Evolutionary conservation across 2,113 vertebrate genomes (phyloP).

Genomic region (Lycaon pictus): DNA sequence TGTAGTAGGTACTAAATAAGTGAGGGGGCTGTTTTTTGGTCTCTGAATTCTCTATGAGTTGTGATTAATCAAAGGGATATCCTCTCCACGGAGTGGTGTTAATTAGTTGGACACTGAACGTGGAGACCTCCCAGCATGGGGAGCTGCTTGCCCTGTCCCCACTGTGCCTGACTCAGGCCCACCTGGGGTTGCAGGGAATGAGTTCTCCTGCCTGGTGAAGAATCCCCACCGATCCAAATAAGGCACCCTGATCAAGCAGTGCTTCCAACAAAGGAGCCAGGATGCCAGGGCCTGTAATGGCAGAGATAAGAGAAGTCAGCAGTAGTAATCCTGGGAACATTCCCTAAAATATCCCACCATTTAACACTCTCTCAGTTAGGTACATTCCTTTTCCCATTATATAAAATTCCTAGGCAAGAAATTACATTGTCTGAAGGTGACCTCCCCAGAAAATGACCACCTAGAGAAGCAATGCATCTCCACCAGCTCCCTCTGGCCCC

Average conservation of each 20-base stretch:
- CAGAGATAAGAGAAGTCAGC: constrained; percentile 25
- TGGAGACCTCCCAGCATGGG: constrained; percentile 37
- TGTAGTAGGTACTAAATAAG: not conserved
- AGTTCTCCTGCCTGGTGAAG: not conserved
- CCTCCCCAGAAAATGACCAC: not conserved
- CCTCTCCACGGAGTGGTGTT: constrained; percentile 53
- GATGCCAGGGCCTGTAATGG: not conserved
- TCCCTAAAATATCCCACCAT: not conserved
- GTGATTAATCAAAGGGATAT: constrained; percentile 55
- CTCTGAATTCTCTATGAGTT: constrained; percentile 54
- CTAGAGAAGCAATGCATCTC: not conserved
- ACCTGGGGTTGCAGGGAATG: constrained; percentile 1
- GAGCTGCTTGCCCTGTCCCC: not conserved
- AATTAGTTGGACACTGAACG: constrained; percentile 68
- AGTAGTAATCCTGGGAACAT: not conserved
- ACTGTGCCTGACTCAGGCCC: constrained; percentile 16
- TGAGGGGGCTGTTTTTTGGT: not conserved
- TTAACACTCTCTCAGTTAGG: not conserved
- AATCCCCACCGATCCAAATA: not conserved
- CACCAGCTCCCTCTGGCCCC: not conserved
- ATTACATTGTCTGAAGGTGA: constrained; percentile 1
- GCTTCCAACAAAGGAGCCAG: not conserved
- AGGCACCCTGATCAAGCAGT: not conserved
- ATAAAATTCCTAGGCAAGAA: not conserved
- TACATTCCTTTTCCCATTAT: not conserved